Evolutionary conservation across 2,888 invertebrate species (phyloP), one percentile per base, ranked within the genome.

Genomic region (Subacronicta megacephala): DNA sequence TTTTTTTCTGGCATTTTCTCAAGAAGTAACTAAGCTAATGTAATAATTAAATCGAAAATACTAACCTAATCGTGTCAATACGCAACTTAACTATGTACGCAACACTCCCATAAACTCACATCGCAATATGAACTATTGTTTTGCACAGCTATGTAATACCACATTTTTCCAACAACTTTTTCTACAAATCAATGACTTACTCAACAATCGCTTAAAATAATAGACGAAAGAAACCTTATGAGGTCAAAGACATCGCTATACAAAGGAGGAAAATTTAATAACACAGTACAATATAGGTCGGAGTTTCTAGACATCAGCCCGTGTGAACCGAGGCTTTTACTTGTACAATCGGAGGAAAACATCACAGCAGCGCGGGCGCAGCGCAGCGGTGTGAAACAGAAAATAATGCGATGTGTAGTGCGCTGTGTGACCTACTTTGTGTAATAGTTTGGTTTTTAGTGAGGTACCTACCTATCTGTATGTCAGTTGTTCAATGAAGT

Each of bases 251-350:
- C 67, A 59, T 57, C 58, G 50, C 12, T 35, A 53, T 29, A 68
- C 73, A 64, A 66, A 60, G 7, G 47, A 63, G 44, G 61, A 77
- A 69, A 76, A 65, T 60, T 71, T 77, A 76, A 71, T 74, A 61
- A 65, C 61, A 64, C 49, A 10, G 7, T 31, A 61, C 47, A 67
- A 75, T 71, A 74, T 75, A 64, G 71, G 68, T 71, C 68, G 62
- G 59, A 52, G 66, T 67, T 73, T 77, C 68, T 67, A 52, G 47
- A 29, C 59, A 7, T 55, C 51, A 54, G 53, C 60, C 40, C 68
- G 74, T 75, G 75, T 56, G 75, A 75, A 75, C 60, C 9, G 56
- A 45, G 33, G 47, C 45, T 54, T 44, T 35, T 41, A 36, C 40
- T n/a, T 3, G 0, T n/a, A 75, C 68, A 63, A 67, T 72, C 42